Conservation (phyloP, 2,113 vertebrate species). For the Mustelus asterias region DNA sequence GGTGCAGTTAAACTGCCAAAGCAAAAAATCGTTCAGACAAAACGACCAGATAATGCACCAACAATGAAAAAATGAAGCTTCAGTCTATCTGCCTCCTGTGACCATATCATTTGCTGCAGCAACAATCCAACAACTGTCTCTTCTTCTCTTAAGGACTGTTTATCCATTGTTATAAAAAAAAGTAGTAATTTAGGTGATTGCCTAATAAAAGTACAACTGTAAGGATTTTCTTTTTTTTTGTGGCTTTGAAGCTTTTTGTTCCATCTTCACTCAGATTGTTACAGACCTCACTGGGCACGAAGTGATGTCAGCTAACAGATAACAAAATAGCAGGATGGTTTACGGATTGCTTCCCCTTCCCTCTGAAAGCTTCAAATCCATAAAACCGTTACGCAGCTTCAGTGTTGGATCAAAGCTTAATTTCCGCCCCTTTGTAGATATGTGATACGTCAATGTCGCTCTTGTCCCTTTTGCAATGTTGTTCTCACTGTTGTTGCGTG, state of each 20-base stretch:
- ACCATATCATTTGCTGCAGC: conserved; percentile 35
- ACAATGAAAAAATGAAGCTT: conserved; percentile 59
- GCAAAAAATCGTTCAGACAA: conserved; percentile 87
- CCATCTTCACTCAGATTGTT: not conserved
- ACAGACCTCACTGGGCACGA: not conserved
- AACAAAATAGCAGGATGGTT: not conserved
- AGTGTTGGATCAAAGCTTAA: conserved; percentile 4
- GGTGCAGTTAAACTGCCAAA: conserved; percentile 65
- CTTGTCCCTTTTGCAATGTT: conserved; percentile 6
- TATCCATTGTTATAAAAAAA: not conserved
- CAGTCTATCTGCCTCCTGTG: conserved; percentile 48
- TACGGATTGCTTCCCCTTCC: not conserved
- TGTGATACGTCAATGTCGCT: not conserved
- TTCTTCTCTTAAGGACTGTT: conserved; percentile 22
- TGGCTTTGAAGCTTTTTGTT: conserved; percentile 29
- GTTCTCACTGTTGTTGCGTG: not conserved
- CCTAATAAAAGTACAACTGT: conserved; percentile 25
- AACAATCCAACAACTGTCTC: conserved; percentile 4
- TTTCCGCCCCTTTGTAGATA: not conserved
- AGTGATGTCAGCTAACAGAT: not conserved
- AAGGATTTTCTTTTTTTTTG: not conserved
- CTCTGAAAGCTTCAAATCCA: conserved; percentile 31
- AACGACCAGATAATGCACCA: conserved; percentile 71
- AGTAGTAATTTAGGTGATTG: not conserved
- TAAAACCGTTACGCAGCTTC: not conserved